Base-by-base conservation (phyloP, 2,888 invertebrate species). In the Pollenia amentaria region DNA sequence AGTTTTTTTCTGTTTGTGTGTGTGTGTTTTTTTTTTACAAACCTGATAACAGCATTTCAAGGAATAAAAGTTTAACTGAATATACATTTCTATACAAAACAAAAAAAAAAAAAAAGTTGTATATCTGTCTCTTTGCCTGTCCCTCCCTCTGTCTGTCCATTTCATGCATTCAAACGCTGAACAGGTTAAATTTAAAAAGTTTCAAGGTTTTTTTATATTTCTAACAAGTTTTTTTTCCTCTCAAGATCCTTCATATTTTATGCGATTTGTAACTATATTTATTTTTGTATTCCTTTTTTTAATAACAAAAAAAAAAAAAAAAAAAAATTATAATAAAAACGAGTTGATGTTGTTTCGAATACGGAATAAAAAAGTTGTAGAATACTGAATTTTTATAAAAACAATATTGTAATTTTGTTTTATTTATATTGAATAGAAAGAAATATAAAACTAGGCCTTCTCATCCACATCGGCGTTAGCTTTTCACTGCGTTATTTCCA, bases 101-200 rank as follows among this genome's bases (percentile, higher is more conserved):
- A 65, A 84, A 72, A 18, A 64, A 55, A 18, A 78, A 46, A 65
- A 84, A 72, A 21, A 64, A 55, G 67, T 3, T 53, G 18, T 38
- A 46, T 48, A n/a, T n/a, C 12, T 46, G 55, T 67, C 44, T 29
- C 3, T 65, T 40, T 11, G 69, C 60, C 38, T n/a, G 40, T 55
- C 44, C 29, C 42, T 69, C 29, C 44, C 12, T 44, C 10, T 42
- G 16, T 70, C 12, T 62, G 40, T 60, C 40, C 75, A 51, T 9
- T 38, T 40, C 48, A 4, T 46, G 7, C 65, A 11, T 76, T 82
- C 51, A 51, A 70, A 64, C 46, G 51, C 67, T 69, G 67, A 84
- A 79, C 78, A 84, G 84, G 84, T 84, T 78, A 79, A 84, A 79
- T 79, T 79, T 73, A 21, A 87, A 85, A 87, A 84, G 72, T 87